Conservation (phyloP, 2,113 vertebrate genomes). For the Meles meles region DNA sequence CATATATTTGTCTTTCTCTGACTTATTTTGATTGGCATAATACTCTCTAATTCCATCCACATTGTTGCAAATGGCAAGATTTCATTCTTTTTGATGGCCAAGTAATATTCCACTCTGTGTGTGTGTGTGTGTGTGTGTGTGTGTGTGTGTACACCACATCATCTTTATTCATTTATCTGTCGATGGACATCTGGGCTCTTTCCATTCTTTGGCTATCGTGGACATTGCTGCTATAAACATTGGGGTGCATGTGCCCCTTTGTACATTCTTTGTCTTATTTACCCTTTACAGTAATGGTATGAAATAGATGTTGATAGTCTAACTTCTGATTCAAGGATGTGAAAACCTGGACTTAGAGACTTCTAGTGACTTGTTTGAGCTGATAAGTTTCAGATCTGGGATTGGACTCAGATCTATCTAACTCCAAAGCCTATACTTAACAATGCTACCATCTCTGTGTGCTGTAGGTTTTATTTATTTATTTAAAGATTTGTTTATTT, state of each 20-base stretch:
- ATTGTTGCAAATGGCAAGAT: neutral
- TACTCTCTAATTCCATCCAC: neutral
- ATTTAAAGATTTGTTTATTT: no score
- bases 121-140: no score
- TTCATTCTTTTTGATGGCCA: no score
- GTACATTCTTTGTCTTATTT: constrained; percentile 11
- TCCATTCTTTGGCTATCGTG: neutral
- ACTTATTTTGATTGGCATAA: neutral
- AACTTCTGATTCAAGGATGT: constrained; percentile 4
- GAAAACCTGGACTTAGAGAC: neutral
- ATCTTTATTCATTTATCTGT: no score
- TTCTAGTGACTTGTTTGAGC: neutral
- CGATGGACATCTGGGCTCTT: no score
- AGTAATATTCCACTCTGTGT: no score
- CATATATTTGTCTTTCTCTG: neutral
- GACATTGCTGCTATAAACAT: neutral
- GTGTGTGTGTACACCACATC: no score
- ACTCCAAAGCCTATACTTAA: neutral
- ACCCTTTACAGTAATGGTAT: neutral
- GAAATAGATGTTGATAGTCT: neutral
- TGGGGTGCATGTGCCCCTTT: neutral
- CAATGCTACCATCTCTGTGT: neutral
- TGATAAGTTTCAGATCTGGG: constrained; percentile 15
- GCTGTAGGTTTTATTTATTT: neutral
- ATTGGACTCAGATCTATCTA: neutral